Conservation (phyloP, 1,140 invertebrate species). For the Saccostrea glomerata region DNA sequence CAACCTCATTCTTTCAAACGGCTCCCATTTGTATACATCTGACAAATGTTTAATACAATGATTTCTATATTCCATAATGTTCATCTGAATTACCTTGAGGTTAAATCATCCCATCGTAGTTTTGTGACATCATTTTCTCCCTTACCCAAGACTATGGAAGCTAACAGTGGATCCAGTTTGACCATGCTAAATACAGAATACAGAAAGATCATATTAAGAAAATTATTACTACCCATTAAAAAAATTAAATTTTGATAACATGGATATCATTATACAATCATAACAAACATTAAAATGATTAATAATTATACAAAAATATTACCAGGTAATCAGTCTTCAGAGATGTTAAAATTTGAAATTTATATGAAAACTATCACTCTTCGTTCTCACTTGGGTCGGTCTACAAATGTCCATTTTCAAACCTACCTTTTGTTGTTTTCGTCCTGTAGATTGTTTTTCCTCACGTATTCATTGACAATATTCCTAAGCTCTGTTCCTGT, state of each 20-base stretch:
- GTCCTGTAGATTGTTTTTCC: slow-evolving; percentile 84
- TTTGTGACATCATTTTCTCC: slow-evolving; percentile 73
- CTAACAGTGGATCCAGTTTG: slow-evolving; percentile 81
- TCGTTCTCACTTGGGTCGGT: no score
- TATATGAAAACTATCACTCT: no score
- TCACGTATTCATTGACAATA: slow-evolving; percentile 88
- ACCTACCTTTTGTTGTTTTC: slow-evolving; percentile 71
- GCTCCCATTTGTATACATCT: neutral
- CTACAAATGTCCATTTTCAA: no score
- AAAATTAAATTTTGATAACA: no score
- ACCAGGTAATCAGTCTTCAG: no score
- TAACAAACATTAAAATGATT: no score
- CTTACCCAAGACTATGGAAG: slow-evolving; percentile 74
- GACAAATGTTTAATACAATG: no score
- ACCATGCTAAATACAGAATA: slow-evolving; percentile 79
- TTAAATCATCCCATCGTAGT: slow-evolving; percentile 86
- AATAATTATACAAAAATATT: no score
- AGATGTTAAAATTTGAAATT: no score
- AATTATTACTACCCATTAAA: no score
- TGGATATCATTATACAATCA: no score
- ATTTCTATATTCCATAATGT: no score
- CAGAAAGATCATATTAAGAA: slow-evolving; percentile 61
- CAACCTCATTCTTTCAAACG: neutral
- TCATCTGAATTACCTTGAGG: slow-evolving; percentile 75
- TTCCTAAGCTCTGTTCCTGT: slow-evolving; percentile 85